Base-by-base conservation (phyloP, 2,113 vertebrate genomes). In the Cisticola juncidis region DNA sequence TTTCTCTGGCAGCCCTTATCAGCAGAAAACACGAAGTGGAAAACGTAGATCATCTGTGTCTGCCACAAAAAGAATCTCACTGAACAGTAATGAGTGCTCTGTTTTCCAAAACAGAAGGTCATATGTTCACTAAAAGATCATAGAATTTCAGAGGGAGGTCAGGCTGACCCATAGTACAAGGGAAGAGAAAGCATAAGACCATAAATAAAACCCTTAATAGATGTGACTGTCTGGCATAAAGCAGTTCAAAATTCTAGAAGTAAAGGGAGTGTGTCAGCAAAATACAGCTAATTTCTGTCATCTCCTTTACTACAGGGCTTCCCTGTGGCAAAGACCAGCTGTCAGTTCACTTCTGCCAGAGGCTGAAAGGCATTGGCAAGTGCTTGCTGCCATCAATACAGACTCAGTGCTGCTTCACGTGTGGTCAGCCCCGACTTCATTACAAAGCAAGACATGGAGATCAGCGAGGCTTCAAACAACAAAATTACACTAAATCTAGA, bases 361-460 rank as follows among this genome's bases (percentile, higher is more conserved):
- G 98, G 56, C 98, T 99, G 87, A 99, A 98, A 95, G 89, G 97
- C 78, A 95, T 99, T 93, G 98, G 98, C 48, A 99, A 98, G 91
- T 99, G 99, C 76, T 91, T 97, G 19, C 73, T 99, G 92, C 97
- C 97, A 2, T 98, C 99, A 0, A 97, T 99, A 94, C 98, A 97
- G 86, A 98, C 85, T 81, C 99, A 98, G 96, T 99, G 99, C 97
- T 99, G 99, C 94, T 83, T 98, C 97, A 99, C 99, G 0, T 99
- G 99, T 91, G 81, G 77, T 14, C 94, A 95, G 44, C 96, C 88
- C 38, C 94, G 48, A 14, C 16, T 64, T 40, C 25, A 3, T 54
- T 91, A 65, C 24, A 84, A 95, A 85, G 82, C 53, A 69, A 81
- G 96, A 93, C 73, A 77, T 1, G 84, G 81, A 80, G 96, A 92